Conservation (phyloP, 2,888 invertebrate genomes). For the Apamea monoglypha region DNA sequence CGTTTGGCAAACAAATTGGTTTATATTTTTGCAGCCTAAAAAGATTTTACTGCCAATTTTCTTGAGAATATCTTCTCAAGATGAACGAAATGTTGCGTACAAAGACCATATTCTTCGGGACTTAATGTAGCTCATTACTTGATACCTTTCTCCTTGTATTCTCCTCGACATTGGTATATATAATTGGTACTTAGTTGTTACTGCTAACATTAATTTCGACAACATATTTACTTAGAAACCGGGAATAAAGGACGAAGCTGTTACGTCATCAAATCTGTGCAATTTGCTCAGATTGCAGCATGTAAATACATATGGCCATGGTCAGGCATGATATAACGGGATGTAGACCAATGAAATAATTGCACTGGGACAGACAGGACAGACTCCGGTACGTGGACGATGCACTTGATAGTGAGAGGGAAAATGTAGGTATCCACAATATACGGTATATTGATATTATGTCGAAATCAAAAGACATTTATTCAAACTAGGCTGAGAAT, state of each 20-base stretch:
- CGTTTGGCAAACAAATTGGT: neutral
- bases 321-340: constrained; percentile 40
- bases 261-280: constrained; percentile 33
- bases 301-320: constrained; percentile 46
- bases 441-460: neutral
- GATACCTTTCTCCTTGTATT: neutral
- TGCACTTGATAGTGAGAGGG: neutral
- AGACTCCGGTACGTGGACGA: neutral
- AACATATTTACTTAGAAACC: neutral
- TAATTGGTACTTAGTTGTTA: neutral
- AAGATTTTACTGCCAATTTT: neutral
- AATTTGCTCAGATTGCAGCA: constrained; percentile 27
- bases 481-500: too few relatives aligned
- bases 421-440: neutral
- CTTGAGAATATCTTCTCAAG: neutral
- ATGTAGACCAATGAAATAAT: constrained; percentile 57
- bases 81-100: neutral
- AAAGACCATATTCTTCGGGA: neutral
- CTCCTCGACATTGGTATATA: neutral
- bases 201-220: neutral
- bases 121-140: neutral
- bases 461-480: neutral
- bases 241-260: neutral
- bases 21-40: neutral
- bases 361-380: constrained; percentile 24